Base-by-base conservation (phyloP, 2,113 vertebrate species). In the Eurystomus gularis region DNA sequence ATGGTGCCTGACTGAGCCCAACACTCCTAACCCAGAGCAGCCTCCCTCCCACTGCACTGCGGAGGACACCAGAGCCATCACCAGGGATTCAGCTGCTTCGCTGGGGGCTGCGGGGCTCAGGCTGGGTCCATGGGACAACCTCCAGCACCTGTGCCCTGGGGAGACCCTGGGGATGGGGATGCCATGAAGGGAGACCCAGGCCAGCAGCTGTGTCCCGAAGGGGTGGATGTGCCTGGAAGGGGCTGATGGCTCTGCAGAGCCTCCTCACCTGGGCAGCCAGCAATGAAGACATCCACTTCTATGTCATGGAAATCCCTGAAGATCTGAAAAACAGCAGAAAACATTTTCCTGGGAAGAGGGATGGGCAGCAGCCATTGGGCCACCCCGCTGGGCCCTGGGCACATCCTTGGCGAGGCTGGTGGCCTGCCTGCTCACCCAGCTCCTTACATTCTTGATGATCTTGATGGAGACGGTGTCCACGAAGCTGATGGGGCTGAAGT, bases 381-480 rank as follows among this genome's bases (percentile, higher is more conserved):
- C 23, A 28, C 51, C 29, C 24, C 3, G 2, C 15, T 55, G 23
- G 13, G 44, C 14, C 21, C 28, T 11, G 7, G 28, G 58, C 29
- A 60, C 1, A 1, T 15, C 17, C 42, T 26, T 0, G 2, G 14
- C 0, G 0, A 78, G 49, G 37, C 37, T 79, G 82, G 60, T 2
- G 3, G 31, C 60, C 60, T 0, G 2, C 33, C 65, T 26, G 31
- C n/a, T 69, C 13, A 84, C 25, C 24, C 7, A 3, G 31, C 26
- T 29, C 64, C 98, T 97, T 97, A 99, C 99, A 2, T 98, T 99
- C 97, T 98, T 98, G 62, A 99, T 88, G 31, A 97, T 98, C 96
- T 99, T 99, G 92, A 99, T 97, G 77, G 98, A 98, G 78, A 99
- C 99, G 0, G 98, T 99, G 86, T 99, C 99, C 96, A 99, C 96